Evolutionary conservation across 1,140 invertebrate genomes (phyloP), one percentile per base, ranked within the genome.

Genomic region (Tetraneura akinire): DNA sequence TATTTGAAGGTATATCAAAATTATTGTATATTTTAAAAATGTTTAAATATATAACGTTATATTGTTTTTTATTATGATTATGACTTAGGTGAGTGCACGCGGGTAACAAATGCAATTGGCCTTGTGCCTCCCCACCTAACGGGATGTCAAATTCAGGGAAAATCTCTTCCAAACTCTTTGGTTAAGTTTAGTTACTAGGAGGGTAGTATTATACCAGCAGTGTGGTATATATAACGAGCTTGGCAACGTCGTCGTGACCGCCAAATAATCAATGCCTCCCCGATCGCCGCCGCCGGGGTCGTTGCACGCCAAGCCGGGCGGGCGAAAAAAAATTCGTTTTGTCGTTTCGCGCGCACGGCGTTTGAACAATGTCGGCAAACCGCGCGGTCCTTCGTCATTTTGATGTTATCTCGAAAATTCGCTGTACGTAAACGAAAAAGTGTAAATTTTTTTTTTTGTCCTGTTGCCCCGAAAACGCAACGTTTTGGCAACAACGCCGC

Each of bases 251-350:
- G 68, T 29, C n/a, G 37, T 3, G 16, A 11, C 11, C 60, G 60
- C 6, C 14, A 68, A 71, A 71, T 71, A 71, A 71, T 71, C 68
- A 51, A 71, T 71, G 68, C 16, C 3, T 47, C 42, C 42, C 66
- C 21, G 8, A 1, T 8, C 10, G 32, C 4, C 18, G 26, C 57
- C 23, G 16, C 26, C n/a, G 37, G 18, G n/a, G 21, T n/a, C 62
- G n/a, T n/a, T 18, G 16, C 3, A 6, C 29, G 16, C 9, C 9
- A 32, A 26, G 60, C 10, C 10, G 18, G 11, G 23, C 55, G 55
- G 6, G 6, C 1, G 55, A 21, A 26, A 64, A 18, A 37, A 37
- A n/a, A n/a, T n/a, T n/a, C n/a, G n/a, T n/a, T n/a, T n/a, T n/a
- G n/a, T n/a, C n/a, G n/a, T n/a, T n/a, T 14, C 60, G 9, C 60